Percentiles rank a stretch among this genome's conserved stretches.
Conservation (phyloP, 2,113 vertebrate genomes). For the Calyptommatus sinebrachiatus region DNA sequence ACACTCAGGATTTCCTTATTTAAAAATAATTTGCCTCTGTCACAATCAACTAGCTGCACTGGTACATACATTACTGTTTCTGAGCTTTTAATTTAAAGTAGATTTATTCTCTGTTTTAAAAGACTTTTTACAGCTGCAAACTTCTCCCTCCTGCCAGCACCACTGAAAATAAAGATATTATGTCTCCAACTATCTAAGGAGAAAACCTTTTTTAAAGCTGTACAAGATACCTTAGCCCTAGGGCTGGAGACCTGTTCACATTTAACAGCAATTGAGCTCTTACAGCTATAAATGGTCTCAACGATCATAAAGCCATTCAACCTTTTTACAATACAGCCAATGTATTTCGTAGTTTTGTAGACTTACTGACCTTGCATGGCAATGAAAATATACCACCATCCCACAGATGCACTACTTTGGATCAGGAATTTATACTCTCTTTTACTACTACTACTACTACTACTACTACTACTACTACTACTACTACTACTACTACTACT, state of each 20-base stretch:
- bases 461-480: too few species aligned
- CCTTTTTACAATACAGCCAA: neutral
- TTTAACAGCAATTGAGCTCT: slow-evolving; percentile 17
- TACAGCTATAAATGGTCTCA: neutral
- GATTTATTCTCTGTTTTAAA: too few species aligned
- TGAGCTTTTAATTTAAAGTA: too few species aligned
- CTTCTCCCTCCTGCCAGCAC: too few species aligned
- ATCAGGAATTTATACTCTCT: neutral
- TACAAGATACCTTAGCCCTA: neutral
- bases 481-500: too few species aligned
- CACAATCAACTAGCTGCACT: too few species aligned
- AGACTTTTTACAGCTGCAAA: too few species aligned
- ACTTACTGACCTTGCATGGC: slow-evolving; percentile 1
- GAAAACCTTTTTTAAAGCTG: neutral
- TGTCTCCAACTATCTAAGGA: neutral
- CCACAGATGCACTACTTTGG: slow-evolving; percentile 2
- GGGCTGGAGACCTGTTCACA: neutral
- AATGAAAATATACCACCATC: neutral
- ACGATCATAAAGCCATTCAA: neutral
- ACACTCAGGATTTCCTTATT: too few species aligned
- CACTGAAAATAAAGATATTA: too few species aligned
- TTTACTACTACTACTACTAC: neutral
- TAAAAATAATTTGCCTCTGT: too few species aligned
- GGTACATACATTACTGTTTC: too few species aligned
- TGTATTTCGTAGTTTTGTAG: neutral